Base-by-base conservation (phyloP, 2,113 vertebrate species). In the Copsychus sechellarum region DNA sequence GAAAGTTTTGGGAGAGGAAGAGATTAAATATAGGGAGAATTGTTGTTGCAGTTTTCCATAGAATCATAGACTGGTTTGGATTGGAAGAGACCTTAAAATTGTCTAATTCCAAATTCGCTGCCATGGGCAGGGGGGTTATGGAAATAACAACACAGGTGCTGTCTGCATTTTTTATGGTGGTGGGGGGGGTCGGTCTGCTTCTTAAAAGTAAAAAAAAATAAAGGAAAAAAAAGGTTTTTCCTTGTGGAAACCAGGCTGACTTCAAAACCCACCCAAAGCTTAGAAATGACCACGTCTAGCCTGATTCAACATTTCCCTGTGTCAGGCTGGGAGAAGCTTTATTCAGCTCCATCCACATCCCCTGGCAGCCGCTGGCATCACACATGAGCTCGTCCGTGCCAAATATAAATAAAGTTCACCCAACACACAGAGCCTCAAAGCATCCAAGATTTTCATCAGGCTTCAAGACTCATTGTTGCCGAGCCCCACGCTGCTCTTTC, bases 391-490 rank as follows among this genome's bases (percentile, higher is more conserved):
- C 3, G 5, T 26, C 86, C 34, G 12, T 96, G 97, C 97, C 97
- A 98, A 97, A 94, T 66, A 38, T 90, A 97, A 97, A 94, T 95
- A 92, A 96, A 98, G 97, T 97, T 96, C 64, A 66, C 92, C 93
- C 96, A 95, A 94, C 82, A 86, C 74, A 95, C 21, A 80, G 74
- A 93, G 97, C 92, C 97, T 97, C 96, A 87, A 90, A 97, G 95
- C 94, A 70, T 81, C 95, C 11, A 58, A 93, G 96, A 87, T 96
- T 96, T 91, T 90, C 91, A 90, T 74, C 50, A 3, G 66, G 81
- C 95, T 95, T 97, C 95, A 88, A 97, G 95, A 95, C 88, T 96
- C 97, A 94, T 96, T 97, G 97, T 95, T 96, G 96, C 96, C 22
- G 25, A 81, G 96, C 80, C 95, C 94, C 86, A 33, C 47, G 56